Percentiles rank a stretch among this genome's conserved stretches.
These are phyloP conservation scores for Altica lythri DNA, from an alignment of 2,888 invertebrate species.

Conservation along the genomic window DNA sequence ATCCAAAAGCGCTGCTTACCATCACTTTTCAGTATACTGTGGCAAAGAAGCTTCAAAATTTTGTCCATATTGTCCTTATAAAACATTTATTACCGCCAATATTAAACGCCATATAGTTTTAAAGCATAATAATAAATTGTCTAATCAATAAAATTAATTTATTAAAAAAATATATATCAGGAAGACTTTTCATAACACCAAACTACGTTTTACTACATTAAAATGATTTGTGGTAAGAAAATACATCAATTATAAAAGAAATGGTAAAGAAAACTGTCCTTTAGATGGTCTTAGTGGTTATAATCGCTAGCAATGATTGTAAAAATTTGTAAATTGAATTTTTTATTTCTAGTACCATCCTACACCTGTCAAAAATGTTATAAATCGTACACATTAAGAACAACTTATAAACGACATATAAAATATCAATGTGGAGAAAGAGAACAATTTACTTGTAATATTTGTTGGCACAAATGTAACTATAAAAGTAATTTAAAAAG, in stretches of 20 bases:
- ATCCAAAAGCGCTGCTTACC: constrained; percentile 55
- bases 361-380: constrained; percentile 23
- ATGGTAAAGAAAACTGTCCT: no score
- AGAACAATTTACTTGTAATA: constrained; percentile 9
- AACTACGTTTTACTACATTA: no score
- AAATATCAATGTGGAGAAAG: constrained; percentile 19
- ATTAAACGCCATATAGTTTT: constrained; percentile 22
- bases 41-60: constrained; percentile 55
- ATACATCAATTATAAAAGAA: no score
- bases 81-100: constrained; percentile 21
- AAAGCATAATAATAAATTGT: constrained; percentile 4
- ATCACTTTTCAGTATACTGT: constrained; percentile 74
- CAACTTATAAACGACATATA: constrained; percentile 13
- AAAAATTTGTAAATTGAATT: no score
- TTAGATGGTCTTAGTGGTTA: no score
- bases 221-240: no score
- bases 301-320: no score
- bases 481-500: constrained; percentile 22
- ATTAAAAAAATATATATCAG: no score
- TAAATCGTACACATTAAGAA: constrained; percentile 10
- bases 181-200: no score
- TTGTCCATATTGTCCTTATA: constrained; percentile 20
- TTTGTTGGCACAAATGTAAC: constrained; percentile 17
- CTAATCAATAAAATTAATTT: background rate
- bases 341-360: background rate